Percentiles rank a stretch among this genome's conserved stretches.
Conservation (phyloP, 2,888 invertebrate species). For the Venusia cambrica region DNA sequence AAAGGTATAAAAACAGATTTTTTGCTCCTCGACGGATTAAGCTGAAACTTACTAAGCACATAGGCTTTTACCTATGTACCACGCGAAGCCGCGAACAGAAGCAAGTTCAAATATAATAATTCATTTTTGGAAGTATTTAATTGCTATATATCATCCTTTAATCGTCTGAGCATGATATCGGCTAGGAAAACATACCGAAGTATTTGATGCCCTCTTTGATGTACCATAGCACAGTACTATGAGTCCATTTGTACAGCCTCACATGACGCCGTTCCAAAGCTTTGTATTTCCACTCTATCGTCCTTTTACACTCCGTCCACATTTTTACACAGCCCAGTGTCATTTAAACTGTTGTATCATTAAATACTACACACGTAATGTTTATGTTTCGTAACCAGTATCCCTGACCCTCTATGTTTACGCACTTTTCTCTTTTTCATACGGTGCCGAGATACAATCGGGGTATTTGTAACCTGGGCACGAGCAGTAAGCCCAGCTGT, state of each 20-base stretch:
- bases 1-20: no score
- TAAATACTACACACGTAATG: constrained; percentile 20
- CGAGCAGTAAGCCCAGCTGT: constrained; percentile 33
- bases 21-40: no score
- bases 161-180: no score
- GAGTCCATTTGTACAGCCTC: constrained; percentile 34
- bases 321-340: constrained; percentile 34
- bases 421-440: constrained; percentile 9
- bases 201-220: constrained; percentile 44
- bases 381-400: constrained; percentile 8
- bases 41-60: no score
- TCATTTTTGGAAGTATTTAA: no score
- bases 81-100: no score
- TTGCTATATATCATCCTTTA: no score
- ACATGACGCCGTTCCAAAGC: constrained; percentile 35
- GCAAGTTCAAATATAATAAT: no score
- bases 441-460: constrained; percentile 2
- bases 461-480: constrained; percentile 21
- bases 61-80: no score
- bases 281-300: constrained; percentile 36
- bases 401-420: constrained; percentile 9
- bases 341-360: constrained; percentile 21
- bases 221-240: constrained; percentile 40
- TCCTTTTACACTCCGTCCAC: constrained; percentile 50
- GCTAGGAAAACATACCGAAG: constrained; percentile 64